phyloP scores from a whole-genome alignment of 2,888 invertebrate species.

The Bembecia ichneumoniformis region DNA sequence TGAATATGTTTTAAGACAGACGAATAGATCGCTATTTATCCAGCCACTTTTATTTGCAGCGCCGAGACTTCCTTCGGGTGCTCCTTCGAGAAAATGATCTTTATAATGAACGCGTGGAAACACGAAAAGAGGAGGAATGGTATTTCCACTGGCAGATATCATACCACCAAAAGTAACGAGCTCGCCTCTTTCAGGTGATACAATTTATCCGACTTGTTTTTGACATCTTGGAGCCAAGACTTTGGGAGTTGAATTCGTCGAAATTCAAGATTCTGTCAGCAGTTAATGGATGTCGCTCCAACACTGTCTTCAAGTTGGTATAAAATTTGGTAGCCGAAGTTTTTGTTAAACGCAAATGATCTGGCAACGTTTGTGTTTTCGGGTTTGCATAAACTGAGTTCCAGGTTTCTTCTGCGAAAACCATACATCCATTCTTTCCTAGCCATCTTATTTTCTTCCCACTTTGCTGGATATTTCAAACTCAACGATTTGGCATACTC shows the following conservation, averaged over 20 bases:
- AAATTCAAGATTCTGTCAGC: background rate
- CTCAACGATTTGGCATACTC: conserved; percentile 14
- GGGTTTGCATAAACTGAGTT: conserved; percentile 18
- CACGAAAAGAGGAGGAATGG: conserved; percentile 23
- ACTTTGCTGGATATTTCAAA: conserved; percentile 13
- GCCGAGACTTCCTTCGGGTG: conserved; percentile 13
- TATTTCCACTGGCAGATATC: conserved; percentile 18
- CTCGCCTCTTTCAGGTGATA: conserved; percentile 33
- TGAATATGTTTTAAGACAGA: conserved; percentile 15
- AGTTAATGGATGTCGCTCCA: background rate
- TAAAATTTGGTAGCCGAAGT: conserved; percentile 14
- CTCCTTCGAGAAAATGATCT: conserved; percentile 14
- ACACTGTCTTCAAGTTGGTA: background rate
- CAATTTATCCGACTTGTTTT: conserved; percentile 27
- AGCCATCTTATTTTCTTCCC: conserved; percentile 11
- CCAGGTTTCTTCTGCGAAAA: conserved; percentile 3
- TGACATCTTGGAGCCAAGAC: conserved; percentile 12
- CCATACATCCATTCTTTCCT: conserved; percentile 8
- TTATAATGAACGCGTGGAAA: conserved; percentile 18
- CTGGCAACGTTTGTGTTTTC: conserved; percentile 24
- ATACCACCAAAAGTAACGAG: conserved; percentile 20
- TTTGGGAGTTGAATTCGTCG: conserved; percentile 7
- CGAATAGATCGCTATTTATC: conserved; percentile 13
- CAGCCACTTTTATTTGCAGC: conserved; percentile 13
- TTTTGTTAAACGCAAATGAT: conserved; percentile 21